Conservation (phyloP, 2,797 vertebrate species). For the Alectoris magna region DNA sequence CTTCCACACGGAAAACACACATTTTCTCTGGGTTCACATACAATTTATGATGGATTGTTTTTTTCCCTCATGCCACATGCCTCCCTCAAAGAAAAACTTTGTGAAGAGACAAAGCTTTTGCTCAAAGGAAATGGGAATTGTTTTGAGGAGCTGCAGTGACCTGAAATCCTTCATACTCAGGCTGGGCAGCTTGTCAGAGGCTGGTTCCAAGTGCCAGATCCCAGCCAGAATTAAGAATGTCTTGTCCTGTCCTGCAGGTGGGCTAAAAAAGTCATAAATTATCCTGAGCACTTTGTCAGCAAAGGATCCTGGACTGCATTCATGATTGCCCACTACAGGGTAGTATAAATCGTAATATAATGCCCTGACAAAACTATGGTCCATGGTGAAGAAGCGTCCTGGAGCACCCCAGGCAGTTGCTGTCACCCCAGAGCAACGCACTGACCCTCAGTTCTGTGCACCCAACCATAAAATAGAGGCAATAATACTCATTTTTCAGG, state of each 20-base stretch:
- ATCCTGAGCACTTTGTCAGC: neutral
- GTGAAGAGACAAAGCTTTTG: neutral
- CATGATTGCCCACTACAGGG: too few relatives aligned
- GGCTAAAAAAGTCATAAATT: fast-evolving
- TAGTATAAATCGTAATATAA: neutral
- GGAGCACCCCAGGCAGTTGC: neutral
- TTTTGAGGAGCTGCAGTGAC: neutral
- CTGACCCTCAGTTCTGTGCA: neutral
- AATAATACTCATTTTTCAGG: conserved; percentile 34
- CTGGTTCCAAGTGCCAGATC: neutral
- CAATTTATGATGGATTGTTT: neutral
- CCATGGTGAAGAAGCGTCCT: neutral
- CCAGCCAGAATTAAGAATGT: neutral
- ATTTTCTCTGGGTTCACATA: neutral
- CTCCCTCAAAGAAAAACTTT: neutral
- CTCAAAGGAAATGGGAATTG: neutral
- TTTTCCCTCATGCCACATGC: neutral
- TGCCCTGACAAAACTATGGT: neutral
- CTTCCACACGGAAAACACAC: neutral
- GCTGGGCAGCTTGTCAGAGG: neutral
- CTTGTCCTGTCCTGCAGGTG: neutral
- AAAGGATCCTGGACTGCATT: neutral
- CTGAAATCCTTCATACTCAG: neutral
- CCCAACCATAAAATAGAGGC: conserved; percentile 10
- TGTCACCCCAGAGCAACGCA: neutral